Evolutionary conservation across 2,888 invertebrate species (phyloP).

Genomic region (Agrotis ipsilon): DNA sequence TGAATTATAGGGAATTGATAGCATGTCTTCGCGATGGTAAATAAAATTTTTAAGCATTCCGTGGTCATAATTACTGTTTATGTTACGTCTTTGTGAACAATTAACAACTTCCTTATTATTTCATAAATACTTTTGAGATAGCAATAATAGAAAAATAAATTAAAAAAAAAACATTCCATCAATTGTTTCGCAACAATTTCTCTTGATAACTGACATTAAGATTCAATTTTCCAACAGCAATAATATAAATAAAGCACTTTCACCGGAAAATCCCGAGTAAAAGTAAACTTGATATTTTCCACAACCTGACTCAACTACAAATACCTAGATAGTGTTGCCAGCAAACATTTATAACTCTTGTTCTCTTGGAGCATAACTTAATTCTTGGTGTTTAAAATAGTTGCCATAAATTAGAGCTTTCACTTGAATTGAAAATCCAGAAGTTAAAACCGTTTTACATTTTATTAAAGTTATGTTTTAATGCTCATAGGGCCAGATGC

Average conservation of each 20-base stretch:
- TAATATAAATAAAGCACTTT: slow-evolving; percentile 53
- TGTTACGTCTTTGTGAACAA: neutral
- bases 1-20: slow-evolving; percentile 28
- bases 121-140: neutral
- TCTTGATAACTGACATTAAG: neutral
- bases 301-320: slow-evolving; percentile 54
- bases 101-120: neutral
- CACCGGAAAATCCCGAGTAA: slow-evolving; percentile 57
- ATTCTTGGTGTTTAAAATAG: slow-evolving; percentile 44
- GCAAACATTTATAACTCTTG: slow-evolving; percentile 47
- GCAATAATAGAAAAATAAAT: too few relatives aligned
- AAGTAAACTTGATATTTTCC: slow-evolving; percentile 53
- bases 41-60: slow-evolving; percentile 11
- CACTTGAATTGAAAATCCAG: slow-evolving; percentile 1
- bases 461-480: neutral
- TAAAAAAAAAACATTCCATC: too few relatives aligned
- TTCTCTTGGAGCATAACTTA: slow-evolving; percentile 31
- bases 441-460: neutral
- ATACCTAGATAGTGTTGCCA: slow-evolving; percentile 49
- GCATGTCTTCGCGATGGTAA: slow-evolving; percentile 16
- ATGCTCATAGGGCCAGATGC: too few relatives aligned
- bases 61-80: neutral
- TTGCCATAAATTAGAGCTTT: slow-evolving; percentile 22
- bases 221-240: slow-evolving; percentile 35
- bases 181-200: neutral